Base-by-base conservation (phyloP, 2,113 vertebrate genomes). In the Cairina moschata region DNA sequence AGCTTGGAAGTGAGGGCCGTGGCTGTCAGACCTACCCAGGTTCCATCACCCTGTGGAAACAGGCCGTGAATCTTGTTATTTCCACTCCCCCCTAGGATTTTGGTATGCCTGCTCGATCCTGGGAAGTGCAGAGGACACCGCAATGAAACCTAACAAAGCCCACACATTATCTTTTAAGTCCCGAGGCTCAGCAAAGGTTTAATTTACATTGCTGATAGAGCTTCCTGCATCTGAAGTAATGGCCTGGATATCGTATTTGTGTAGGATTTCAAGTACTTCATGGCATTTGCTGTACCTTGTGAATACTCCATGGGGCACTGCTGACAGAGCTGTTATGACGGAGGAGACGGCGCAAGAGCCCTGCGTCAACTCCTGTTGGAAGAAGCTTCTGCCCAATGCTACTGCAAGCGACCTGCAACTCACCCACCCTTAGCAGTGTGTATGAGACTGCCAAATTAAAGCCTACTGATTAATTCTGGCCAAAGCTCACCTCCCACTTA, bases 141-240 rank as follows among this genome's bases (percentile, higher is more conserved):
- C 92, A 93, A 79, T 46, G 80, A 95, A 96, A 73, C 62, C 69
- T 84, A 76, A 88, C 79, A 92, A 95, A 92, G 58, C 83, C 92
- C 82, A 94, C 96, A 90, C 86, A 95, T 79, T 92, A 73, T 90
- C 68, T 93, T 56, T 48, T 9, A 0, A 66, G 44, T 90, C 94
- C 83, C 66, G 81, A 89, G 59, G 62, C 87, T 91, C 81, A 55
- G 74, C 48, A 66, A 84, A 94, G 88, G 66, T 86, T 96, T 96
- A 92, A 96, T 96, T 95, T 94, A 88, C 86, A 91, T 93, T 95
- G 82, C 88, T 76, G 88, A 86, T 83, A 94, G 82, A 87, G 66
- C 62, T 80, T 93, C 86, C 69, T 78, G 60, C 76, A 90, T 88
- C 91, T 90, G 93, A 88, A 92, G 86, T 77, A 69, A 60, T 82